Percentiles rank a stretch among this genome's conserved stretches.
Conservation (phyloP, 2,888 invertebrate species). For the Griposia aprilina region DNA sequence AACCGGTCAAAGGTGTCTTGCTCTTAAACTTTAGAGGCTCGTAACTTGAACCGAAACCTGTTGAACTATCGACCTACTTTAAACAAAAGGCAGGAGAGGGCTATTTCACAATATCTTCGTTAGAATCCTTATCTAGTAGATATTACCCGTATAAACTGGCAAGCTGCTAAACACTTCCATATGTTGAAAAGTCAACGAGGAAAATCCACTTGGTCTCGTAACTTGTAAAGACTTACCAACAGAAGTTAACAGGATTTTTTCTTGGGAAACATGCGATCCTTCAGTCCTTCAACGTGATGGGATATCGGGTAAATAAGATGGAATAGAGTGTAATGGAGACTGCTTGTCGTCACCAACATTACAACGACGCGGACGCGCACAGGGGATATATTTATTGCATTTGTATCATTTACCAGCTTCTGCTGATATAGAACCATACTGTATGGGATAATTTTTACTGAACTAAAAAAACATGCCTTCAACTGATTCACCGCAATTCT, state of each 20-base stretch:
- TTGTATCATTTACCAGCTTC: not conserved
- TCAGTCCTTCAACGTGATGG: conserved; percentile 55
- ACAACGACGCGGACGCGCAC: not conserved
- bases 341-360: conserved; percentile 32
- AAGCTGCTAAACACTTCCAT: conserved; percentile 36
- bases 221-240: conserved; percentile 30
- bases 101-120: conserved; percentile 22
- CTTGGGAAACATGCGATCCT: conserved; percentile 51
- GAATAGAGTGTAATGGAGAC: conserved; percentile 45
- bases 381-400: not conserved
- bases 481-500: not conserved
- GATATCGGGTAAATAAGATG: conserved; percentile 51
- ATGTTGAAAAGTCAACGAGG: conserved; percentile 17
- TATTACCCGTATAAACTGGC: conserved; percentile 22
- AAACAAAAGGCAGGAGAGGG: conserved; percentile 33
- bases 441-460: too few species aligned
- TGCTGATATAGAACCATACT: not conserved
- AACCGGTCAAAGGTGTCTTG: conserved; percentile 19
- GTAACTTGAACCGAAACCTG: conserved; percentile 46
- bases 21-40: conserved; percentile 37
- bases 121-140: conserved; percentile 17
- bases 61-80: conserved; percentile 57
- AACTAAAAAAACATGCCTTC: too few species aligned
- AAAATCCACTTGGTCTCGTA: conserved; percentile 42
- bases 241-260: conserved; percentile 43